A percentile compares a stretch with the other conserved stretches of the same genome.
These are phyloP conservation scores for Sesia bembeciformis DNA, from an alignment of 2,888 invertebrate genomes.

Conservation along the genomic window DNA sequence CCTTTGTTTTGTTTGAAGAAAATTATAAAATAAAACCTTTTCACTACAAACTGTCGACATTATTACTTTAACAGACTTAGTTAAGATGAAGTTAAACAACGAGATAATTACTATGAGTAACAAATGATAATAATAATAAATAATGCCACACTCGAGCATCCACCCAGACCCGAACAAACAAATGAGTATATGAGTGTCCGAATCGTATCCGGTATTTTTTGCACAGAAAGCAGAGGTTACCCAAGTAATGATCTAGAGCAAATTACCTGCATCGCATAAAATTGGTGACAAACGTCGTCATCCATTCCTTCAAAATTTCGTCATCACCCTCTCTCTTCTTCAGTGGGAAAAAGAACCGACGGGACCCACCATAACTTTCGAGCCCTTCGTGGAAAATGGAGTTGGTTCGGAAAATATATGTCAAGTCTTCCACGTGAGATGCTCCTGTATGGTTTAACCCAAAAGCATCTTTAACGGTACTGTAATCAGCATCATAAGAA, in stretches of 20 bases:
- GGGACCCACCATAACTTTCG: background rate
- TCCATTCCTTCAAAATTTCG: constrained; percentile 32
- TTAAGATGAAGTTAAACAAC: no score
- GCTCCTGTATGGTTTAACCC: constrained; percentile 58
- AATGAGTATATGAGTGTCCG: no score
- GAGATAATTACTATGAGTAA: no score
- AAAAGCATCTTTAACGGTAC: constrained; percentile 48
- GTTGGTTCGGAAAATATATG: constrained; percentile 62
- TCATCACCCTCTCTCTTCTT: constrained; percentile 12
- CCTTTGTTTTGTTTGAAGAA: no score
- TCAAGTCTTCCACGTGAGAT: constrained; percentile 75
- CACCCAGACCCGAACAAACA: no score
- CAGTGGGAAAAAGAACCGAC: background rate
- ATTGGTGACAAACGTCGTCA: constrained; percentile 37
- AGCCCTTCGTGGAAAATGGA: constrained; percentile 18
- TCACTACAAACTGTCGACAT: no score
- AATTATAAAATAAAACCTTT: no score
- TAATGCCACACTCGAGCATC: no score
- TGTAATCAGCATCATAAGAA: constrained; percentile 59
- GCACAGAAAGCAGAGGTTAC: no score
- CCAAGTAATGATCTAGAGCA: background rate
- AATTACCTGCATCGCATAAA: constrained; percentile 45
- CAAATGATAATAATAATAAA: no score
- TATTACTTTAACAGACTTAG: no score
- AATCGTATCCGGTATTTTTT: no score